These are phyloP conservation scores for Pterophyllum scalare DNA, from an alignment of 2,113 vertebrate genomes.

Conservation along the genomic window DNA sequence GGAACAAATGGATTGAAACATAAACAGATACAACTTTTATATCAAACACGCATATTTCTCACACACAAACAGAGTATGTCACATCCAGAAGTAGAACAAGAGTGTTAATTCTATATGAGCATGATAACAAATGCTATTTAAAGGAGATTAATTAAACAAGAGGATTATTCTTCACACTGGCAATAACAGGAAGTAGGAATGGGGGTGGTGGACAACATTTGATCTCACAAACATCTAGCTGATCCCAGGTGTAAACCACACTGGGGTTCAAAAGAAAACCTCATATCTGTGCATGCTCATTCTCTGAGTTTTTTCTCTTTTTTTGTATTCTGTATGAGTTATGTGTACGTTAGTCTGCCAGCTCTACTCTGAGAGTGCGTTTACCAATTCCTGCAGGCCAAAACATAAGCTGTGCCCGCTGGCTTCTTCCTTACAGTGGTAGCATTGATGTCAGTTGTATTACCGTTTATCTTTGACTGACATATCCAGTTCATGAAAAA, in stretches of 20 bases:
- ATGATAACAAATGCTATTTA: slow-evolving; percentile 78
- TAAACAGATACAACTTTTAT: slow-evolving; percentile 23
- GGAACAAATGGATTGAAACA: slow-evolving; percentile 15
- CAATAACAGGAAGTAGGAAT: slow-evolving; percentile 68
- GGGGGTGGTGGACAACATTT: slow-evolving; percentile 67
- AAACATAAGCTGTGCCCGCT: slow-evolving; percentile 38
- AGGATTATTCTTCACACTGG: slow-evolving; percentile 78
- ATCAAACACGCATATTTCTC: not conserved
- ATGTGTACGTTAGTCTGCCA: not conserved
- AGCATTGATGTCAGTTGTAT: slow-evolving; percentile 40
- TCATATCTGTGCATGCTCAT: not conserved
- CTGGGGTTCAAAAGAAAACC: slow-evolving; percentile 42
- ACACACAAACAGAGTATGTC: slow-evolving; percentile 15
- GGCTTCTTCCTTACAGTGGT: slow-evolving; percentile 27
- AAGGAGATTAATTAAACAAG: slow-evolving; percentile 81
- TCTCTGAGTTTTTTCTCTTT: not conserved
- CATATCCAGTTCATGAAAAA: slow-evolving; percentile 44
- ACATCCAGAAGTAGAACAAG: slow-evolving; percentile 61
- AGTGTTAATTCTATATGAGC: slow-evolving; percentile 77
- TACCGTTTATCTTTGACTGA: slow-evolving; percentile 38
- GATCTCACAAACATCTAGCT: slow-evolving; percentile 73
- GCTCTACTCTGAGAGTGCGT: slow-evolving; percentile 13
- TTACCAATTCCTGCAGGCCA: slow-evolving; percentile 13
- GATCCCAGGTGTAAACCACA: slow-evolving; percentile 78
- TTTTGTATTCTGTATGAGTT: not conserved